Evolutionary conservation across 2,888 invertebrate species (phyloP).

Genomic region (Steromphala cineraria): DNA sequence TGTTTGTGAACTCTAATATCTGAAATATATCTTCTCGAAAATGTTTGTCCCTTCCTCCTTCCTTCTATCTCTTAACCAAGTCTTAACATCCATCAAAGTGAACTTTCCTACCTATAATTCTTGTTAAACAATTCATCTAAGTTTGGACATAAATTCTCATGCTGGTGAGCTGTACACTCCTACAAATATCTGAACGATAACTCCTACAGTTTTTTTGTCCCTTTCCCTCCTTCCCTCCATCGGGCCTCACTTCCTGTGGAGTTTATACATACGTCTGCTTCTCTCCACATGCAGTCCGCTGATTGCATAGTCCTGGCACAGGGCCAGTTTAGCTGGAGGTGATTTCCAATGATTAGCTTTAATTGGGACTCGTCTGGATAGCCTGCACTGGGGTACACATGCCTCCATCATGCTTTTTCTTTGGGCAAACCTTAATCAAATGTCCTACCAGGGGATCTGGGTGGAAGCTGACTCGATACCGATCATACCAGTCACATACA

Average conservation of each 20-base stretch:
- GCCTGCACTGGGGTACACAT: conserved; percentile 11
- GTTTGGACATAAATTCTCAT: no score
- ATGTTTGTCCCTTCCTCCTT: no score
- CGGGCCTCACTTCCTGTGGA: background rate
- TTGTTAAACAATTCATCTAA: no score
- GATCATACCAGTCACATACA: no score
- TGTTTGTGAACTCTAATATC: no score
- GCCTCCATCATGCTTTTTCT: background rate
- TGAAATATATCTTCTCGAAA: no score
- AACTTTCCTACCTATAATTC: no score
- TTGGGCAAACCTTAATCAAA: background rate
- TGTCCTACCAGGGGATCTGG: background rate
- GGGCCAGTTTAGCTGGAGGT: conserved; percentile 18
- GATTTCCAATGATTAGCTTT: conserved; percentile 22
- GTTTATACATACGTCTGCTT: background rate
- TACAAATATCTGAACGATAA: no score
- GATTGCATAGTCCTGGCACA: conserved; percentile 1
- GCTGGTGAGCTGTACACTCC: no score
- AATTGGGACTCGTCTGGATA: conserved; percentile 16
- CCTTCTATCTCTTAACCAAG: no score
- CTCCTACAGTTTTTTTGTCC: background rate
- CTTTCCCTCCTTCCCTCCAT: background rate
- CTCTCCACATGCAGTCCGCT: background rate
- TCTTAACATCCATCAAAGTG: no score
- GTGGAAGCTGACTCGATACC: no score